Conservation (phyloP, 1,140 invertebrate genomes). For the Linepithema humile region DNA sequence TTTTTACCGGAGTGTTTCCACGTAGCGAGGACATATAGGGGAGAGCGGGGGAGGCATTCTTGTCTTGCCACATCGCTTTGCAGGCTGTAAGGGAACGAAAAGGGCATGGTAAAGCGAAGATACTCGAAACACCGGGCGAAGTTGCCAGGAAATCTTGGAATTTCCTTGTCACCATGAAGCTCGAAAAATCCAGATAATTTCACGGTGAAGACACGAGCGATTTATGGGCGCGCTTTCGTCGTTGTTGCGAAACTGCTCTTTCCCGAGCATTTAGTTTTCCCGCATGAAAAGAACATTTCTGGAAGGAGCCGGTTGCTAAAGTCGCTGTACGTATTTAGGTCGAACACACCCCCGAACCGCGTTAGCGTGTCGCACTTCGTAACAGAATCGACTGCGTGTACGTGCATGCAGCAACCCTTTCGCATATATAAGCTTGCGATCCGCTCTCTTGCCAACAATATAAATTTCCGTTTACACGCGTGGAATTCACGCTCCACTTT, state of each 20-base stretch:
- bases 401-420: neutral
- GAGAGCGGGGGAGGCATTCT: neutral
- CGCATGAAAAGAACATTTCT: conserved; percentile 29
- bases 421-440: neutral
- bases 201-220: conserved; percentile 60
- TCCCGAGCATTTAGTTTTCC: conserved; percentile 8
- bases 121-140: neutral
- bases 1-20: conserved; percentile 19
- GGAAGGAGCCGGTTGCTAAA: conserved; percentile 10
- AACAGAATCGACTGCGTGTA: conserved; percentile 47
- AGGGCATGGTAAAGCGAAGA: neutral
- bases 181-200: conserved; percentile 63
- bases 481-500: conserved; percentile 8
- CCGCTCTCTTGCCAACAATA: conserved; percentile 28
- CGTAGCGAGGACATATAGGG: neutral
- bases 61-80: conserved; percentile 11
- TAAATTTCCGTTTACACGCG: conserved; percentile 57
- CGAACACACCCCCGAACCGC: conserved; percentile 34
- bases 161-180: conserved; percentile 41
- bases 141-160: conserved; percentile 53
- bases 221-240: conserved; percentile 57
- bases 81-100: conserved; percentile 11
- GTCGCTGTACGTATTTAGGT: conserved; percentile 60
- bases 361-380: neutral
- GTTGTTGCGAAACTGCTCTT: conserved; percentile 41